Base-by-base conservation (phyloP, 2,888 invertebrate genomes). In the Dermolepida albohirtum region DNA sequence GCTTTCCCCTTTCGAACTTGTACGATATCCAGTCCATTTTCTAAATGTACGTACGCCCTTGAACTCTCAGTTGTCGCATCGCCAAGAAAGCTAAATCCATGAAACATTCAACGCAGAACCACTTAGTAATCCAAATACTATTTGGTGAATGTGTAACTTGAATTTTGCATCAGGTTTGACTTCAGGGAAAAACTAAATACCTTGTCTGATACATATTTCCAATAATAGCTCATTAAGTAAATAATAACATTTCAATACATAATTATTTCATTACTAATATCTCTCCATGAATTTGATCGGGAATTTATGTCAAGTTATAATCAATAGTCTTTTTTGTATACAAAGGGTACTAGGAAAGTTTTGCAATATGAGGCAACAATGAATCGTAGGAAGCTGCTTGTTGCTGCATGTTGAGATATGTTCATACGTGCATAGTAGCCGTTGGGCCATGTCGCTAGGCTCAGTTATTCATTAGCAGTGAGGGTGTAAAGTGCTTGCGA, bases 101-200 rank as follows among this genome's bases (percentile, higher is more conserved):
- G 34, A 29, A 29, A 29, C 29, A 47, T 29, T 34, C 59, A 47
- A 12, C 59, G 47, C 12, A 29, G 29, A 44, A 59, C 29, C 59
- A 29, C 29, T 59, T 44, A 34, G 44, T 44, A 47, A 47, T 29
- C 14, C 29, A 12, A 16, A 59, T 34, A 47, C 47, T 47, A 44
- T 59, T 59, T 57, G 39, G 57, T 43, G 43, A 43, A 57, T 57
- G 43, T 59, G 27, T 29, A 27, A 16, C 14, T 59, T 29, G 29
- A 47, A 59, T 59, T 59, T 59, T 41, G 14, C 44, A 27, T 29
- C 14, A 22, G 27, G 16, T 4, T 34, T 47, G 44, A 47, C 10
- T 27, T 16, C 44, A n/a, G 5, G 27, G 44, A 29, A 43, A 43
- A 22, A 29, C 43, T 8, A 2, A 59, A 11, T 49, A 49, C 29